These are phyloP conservation scores for Neoarius graeffei DNA, from an alignment of 2,113 vertebrate genomes.

Conservation along the genomic window DNA sequence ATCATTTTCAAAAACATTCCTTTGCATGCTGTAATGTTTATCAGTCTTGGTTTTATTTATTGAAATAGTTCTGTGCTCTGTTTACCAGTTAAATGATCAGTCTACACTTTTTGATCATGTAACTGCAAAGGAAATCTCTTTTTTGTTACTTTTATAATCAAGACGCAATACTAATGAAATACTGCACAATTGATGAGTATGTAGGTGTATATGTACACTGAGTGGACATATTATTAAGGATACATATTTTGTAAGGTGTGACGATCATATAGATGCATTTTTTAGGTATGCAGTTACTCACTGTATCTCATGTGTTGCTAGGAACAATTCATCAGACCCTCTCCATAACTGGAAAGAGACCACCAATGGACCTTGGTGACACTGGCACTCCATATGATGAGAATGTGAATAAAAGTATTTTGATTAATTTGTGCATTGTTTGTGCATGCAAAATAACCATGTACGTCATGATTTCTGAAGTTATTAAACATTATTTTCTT, in stretches of 20 bases:
- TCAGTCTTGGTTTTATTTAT: neutral
- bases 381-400: no score
- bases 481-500: no score
- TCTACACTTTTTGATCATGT: neutral
- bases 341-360: neutral
- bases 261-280: neutral
- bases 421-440: no score
- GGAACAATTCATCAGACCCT: neutral
- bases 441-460: no score
- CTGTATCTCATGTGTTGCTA: neutral
- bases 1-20: neutral
- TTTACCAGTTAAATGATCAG: neutral
- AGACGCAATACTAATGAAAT: neutral
- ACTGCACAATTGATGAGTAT: neutral
- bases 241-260: neutral
- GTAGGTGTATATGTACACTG: neutral
- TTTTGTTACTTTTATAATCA: neutral
- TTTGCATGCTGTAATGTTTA: slow-evolving; percentile 1
- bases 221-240: neutral
- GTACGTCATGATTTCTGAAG: no score
- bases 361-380: neutral
- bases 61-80: neutral
- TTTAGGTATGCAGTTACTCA: neutral
- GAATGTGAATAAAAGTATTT: no score
- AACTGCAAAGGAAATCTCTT: neutral